A percentile compares a stretch with the other conserved stretches of the same genome.
Evolutionary conservation across 2,888 invertebrate species (phyloP).

Genomic region (Muschampia plurimacula): DNA sequence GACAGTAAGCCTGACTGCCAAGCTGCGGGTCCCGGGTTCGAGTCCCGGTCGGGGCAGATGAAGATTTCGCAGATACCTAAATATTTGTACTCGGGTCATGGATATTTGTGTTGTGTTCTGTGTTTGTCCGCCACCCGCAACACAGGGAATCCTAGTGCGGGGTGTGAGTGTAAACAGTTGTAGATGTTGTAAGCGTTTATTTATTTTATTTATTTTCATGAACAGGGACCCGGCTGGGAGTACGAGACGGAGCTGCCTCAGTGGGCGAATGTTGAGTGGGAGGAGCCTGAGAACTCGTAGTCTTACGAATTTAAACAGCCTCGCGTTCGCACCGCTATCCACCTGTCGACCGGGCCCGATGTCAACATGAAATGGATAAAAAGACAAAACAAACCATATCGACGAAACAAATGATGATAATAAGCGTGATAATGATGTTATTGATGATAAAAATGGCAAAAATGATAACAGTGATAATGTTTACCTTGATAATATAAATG

Average conservation of each 20-base stretch:
- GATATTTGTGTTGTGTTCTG: no score
- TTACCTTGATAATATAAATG: slow-evolving; percentile 11
- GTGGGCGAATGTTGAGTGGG: slow-evolving; percentile 96
- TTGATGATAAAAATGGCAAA: slow-evolving; percentile 6
- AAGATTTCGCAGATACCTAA: no score
- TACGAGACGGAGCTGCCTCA: slow-evolving; percentile 96
- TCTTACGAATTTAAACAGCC: slow-evolving; percentile 65
- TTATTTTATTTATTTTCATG: neutral
- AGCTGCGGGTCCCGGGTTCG: no score
- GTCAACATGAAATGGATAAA: slow-evolving; percentile 20
- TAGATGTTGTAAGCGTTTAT: neutral
- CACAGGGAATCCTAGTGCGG: no score
- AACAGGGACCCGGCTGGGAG: slow-evolving; percentile 96
- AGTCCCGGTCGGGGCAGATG: no score
- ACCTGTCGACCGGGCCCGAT: slow-evolving; percentile 40
- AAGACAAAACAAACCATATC: slow-evolving; percentile 20
- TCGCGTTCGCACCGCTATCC: slow-evolving; percentile 63
- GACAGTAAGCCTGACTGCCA: no score
- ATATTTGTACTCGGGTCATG: no score
- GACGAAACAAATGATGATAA: slow-evolving; percentile 1
- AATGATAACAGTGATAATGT: slow-evolving; percentile 16
- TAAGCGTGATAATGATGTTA: slow-evolving; percentile 11
- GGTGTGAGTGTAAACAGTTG: no score
- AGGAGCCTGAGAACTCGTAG: slow-evolving; percentile 87
- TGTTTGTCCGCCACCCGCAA: no score